These are phyloP conservation scores for Arnoldichthys spilopterus DNA, from an alignment of 2,797 vertebrate species.

Conservation along the genomic window DNA sequence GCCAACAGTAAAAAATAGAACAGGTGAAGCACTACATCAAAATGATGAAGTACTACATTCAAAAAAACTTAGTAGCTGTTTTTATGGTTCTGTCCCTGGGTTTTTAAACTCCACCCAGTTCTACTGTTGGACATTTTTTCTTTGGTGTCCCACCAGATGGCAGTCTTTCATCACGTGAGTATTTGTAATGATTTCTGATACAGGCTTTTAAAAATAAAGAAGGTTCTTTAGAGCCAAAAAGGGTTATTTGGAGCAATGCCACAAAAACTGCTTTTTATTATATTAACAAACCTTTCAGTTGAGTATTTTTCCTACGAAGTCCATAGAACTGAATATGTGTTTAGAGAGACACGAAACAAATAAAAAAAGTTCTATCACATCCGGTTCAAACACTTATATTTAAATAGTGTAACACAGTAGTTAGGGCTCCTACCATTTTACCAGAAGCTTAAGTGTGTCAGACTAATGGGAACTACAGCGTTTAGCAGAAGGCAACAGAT, in stretches of 20 bases:
- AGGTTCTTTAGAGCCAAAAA: background rate
- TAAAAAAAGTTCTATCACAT: too few relatives aligned
- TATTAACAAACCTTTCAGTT: background rate
- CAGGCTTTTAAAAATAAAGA: background rate
- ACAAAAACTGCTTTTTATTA: background rate
- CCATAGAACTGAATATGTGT: too few relatives aligned
- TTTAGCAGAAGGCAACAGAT: background rate
- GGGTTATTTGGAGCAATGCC: background rate
- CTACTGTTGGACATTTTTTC: background rate
- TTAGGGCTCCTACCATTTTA: background rate
- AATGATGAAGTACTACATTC: background rate
- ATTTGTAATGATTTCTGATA: background rate
- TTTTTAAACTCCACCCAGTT: background rate
- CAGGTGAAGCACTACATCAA: background rate
- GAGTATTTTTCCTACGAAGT: background rate
- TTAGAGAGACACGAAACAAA: too few relatives aligned
- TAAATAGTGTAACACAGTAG: background rate
- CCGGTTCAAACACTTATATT: background rate
- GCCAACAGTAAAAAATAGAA: background rate
- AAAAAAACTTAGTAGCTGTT: too few relatives aligned
- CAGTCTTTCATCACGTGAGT: slow-evolving; percentile 19
- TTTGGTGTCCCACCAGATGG: slow-evolving; percentile 22
- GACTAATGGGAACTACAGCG: background rate
- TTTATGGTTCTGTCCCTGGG: too few relatives aligned
- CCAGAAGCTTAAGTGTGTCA: background rate